Evolutionary conservation across 2,888 invertebrate genomes (phyloP).

Genomic region (Norana najaformis): DNA sequence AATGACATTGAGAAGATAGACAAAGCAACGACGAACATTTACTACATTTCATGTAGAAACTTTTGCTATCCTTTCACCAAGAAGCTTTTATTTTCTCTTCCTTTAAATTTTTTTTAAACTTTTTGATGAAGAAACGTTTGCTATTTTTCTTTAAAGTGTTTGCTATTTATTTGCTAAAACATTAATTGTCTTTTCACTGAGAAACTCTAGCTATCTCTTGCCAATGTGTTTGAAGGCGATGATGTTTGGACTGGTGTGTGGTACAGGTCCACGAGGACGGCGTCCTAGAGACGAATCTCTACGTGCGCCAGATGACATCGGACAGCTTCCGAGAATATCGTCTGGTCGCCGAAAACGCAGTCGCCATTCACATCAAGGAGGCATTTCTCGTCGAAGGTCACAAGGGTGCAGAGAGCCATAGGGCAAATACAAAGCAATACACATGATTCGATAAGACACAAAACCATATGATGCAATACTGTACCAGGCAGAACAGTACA

Average conservation of each 20-base stretch:
- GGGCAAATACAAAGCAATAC: background rate
- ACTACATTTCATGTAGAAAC: no score
- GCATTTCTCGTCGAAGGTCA: conserved; percentile 23
- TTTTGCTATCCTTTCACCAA: background rate
- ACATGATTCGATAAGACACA: background rate
- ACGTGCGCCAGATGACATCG: conserved; percentile 22
- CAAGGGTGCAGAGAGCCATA: no score
- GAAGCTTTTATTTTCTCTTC: background rate
- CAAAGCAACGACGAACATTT: background rate
- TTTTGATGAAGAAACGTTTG: no score
- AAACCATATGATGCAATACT: background rate
- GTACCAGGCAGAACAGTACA: background rate
- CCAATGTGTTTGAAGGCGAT: background rate
- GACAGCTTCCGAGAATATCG: conserved; percentile 28
- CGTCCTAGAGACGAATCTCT: conserved; percentile 31
- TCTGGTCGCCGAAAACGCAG: conserved; percentile 31
- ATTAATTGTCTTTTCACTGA: background rate
- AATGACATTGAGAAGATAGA: background rate
- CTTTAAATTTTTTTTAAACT: background rate
- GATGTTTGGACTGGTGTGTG: background rate
- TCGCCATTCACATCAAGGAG: conserved; percentile 28
- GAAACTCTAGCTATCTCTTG: background rate
- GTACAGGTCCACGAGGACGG: conserved; percentile 23
- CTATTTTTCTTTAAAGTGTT: no score
- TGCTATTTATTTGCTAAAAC: no score